A percentile compares a stretch with the other conserved stretches of the same genome.
These are phyloP conservation scores for Parazoanthus darwini DNA, from an alignment of 92 coral and sea anemone species.

Conservation along the genomic window DNA sequence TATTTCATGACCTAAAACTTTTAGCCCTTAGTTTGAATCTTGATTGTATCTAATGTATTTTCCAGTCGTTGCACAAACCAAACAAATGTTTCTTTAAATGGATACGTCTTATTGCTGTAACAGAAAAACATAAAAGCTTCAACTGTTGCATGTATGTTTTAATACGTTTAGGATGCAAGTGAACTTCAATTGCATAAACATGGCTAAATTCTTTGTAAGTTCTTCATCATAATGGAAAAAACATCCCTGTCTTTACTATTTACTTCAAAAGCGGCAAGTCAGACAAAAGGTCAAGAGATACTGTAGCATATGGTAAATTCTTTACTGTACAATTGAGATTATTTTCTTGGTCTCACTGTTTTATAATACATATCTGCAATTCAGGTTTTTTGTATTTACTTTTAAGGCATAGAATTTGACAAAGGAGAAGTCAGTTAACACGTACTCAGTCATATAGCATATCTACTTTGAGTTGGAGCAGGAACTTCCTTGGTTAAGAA, in stretches of 20 bases:
- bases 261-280: neutral
- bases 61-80: slow-evolving; percentile 20
- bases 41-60: slow-evolving; percentile 20
- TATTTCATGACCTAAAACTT: slow-evolving; percentile 13
- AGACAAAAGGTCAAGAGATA: slow-evolving; percentile 22
- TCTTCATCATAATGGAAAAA: neutral
- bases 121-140: slow-evolving; percentile 4
- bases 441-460: neutral
- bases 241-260: neutral
- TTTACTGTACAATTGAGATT: neutral
- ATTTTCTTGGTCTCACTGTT: neutral
- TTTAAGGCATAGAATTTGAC: neutral
- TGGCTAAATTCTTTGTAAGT: neutral
- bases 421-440: too few species aligned
- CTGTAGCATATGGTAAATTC: neutral
- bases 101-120: neutral
- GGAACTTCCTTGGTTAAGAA: too few species aligned
- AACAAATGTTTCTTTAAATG: neutral
- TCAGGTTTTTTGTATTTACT: too few species aligned
- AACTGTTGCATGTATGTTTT: neutral
- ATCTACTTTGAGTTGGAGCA: neutral
- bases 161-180: neutral
- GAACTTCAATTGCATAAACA: neutral
- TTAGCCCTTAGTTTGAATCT: neutral
- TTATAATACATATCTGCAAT: neutral